phyloP scores from a whole-genome alignment of 2,797 vertebrate species.

The Rachycentron canadum region DNA sequence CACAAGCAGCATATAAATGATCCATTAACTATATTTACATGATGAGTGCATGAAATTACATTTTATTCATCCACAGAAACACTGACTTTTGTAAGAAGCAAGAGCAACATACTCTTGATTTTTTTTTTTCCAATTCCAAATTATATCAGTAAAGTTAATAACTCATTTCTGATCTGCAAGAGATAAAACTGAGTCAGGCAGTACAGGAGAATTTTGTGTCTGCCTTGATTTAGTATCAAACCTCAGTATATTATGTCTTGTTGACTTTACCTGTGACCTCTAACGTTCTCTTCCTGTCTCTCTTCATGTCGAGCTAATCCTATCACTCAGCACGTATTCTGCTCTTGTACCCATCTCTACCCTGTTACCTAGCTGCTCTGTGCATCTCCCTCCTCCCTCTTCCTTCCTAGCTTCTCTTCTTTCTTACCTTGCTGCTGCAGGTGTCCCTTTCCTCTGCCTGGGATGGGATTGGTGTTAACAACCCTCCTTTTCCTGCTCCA shows the following conservation, averaged over 20 bases:
- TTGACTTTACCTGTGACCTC: constrained; percentile 34
- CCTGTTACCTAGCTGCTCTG: constrained; percentile 12
- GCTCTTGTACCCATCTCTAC: constrained; percentile 23
- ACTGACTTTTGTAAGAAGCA: background rate
- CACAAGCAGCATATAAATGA: constrained; percentile 16
- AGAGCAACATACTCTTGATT: too few species aligned
- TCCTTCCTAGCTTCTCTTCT: constrained; percentile 26
- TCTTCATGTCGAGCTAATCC: constrained; percentile 40
- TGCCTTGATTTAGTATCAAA: background rate
- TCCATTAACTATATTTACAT: constrained; percentile 15
- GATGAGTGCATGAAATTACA: background rate
- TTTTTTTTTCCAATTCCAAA: background rate
- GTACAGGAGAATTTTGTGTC: background rate
- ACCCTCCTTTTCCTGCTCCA: constrained; percentile 44
- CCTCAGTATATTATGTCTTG: background rate
- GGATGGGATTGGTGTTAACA: constrained; percentile 62
- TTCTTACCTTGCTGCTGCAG: constrained; percentile 81
- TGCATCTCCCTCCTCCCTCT: constrained; percentile 19
- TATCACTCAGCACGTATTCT: constrained; percentile 48
- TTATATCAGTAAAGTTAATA: background rate
- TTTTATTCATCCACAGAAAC: background rate
- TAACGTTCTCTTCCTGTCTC: constrained; percentile 5
- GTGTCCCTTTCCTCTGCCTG: constrained; percentile 77
- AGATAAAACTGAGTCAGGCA: background rate
- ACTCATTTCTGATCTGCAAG: background rate